Conservation (phyloP, 1,140 invertebrate genomes). For the Calliphora vicina region DNA sequence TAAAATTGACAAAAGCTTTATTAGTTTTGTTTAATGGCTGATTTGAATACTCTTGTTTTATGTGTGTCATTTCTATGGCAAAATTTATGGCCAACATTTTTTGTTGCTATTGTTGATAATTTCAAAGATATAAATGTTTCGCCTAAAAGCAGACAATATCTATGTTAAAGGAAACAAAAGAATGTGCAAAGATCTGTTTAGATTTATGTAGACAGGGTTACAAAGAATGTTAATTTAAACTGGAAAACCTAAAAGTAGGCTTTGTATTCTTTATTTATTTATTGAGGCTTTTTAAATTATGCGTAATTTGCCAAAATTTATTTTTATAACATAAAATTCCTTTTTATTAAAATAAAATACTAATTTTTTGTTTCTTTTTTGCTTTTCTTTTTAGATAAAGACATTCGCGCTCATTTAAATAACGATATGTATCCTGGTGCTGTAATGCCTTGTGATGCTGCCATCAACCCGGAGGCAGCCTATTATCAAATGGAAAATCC, state of each 20-base stretch:
- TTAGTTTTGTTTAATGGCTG: neutral
- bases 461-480: slow-evolving; percentile 45
- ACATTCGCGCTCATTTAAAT: slow-evolving; percentile 59
- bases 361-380: slow-evolving; percentile 20
- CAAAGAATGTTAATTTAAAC: neutral
- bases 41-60: neutral
- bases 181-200: neutral
- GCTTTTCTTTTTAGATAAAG: slow-evolving; percentile 56
- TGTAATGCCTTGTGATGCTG: slow-evolving; percentile 37
- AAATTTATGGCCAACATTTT: neutral
- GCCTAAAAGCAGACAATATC: neutral
- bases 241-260: neutral
- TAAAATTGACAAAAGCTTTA: neutral
- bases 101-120: neutral
- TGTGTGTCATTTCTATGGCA: neutral
- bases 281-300: too few relatives aligned
- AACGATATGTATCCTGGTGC: slow-evolving; percentile 34
- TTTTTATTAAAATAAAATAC: neutral
- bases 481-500: slow-evolving; percentile 65
- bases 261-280: neutral
- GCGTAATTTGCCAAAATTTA: neutral
- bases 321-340: neutral
- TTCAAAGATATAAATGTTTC: neutral
- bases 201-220: neutral
- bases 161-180: neutral